Base-by-base conservation (phyloP, 2,113 vertebrate species). In the Centropristis striata region DNA sequence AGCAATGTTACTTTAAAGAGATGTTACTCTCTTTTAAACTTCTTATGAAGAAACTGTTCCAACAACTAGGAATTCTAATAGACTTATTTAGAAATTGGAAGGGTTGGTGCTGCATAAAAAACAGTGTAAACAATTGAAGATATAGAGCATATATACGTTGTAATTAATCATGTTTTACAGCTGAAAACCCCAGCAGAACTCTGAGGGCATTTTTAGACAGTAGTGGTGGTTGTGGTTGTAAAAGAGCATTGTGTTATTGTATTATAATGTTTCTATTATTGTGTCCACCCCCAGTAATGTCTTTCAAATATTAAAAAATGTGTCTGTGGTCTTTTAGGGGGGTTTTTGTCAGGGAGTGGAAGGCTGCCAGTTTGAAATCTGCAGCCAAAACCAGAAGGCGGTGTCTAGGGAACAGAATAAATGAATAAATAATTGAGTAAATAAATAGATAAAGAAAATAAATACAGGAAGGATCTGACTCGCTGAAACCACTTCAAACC, bases 381-480 rank as follows among this genome's bases (percentile, higher is more conserved):
- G 78, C 82, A 86, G 89, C 82, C 84, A 88, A 88, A 88, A 91
- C 50, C 67, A 83, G 81, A 75, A 66, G 65, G 47, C 60, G 10
- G 60, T 47, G 69, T 80, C 81, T 14, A 5, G 80, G 79, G 87
- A 84, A 39, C 37, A 1, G 78, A 80, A 84, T 76, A 86, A 86
- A 91, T 64, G 63, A 78, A 85, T 83, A 80, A 84, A 89, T 83
- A 87, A 87, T 60, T 66, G 44, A 49, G 59, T 32, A 81, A 82
- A 86, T 86, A 59, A 60, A 37, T 64, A 20, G 70, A 42, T 64
- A 71, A 59, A 57, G 58, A 36, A 78, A 68, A 75, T 58, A 81
- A 77, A 75, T 44, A 36, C 54, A 71, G 23, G 70, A 53, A 68
- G 21, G 37, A 73, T 63, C 68, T 20, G 59, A 64, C 50, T 73